Conservation (phyloP, 2,113 vertebrate genomes). For the Platycercus adscitus region DNA sequence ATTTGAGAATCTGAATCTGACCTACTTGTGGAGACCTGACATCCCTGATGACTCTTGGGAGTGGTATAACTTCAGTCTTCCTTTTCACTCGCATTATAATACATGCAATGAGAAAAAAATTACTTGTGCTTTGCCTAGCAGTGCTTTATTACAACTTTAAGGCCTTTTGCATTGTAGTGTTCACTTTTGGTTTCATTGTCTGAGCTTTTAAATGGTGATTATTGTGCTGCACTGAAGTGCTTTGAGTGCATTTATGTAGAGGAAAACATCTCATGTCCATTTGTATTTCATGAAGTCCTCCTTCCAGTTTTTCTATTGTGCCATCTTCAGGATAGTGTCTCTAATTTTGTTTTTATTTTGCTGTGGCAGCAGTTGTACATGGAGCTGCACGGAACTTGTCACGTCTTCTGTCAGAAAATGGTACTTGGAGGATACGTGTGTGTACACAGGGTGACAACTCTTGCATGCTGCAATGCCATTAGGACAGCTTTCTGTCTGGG, state of each 20-base stretch:
- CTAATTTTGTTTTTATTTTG: too few species aligned
- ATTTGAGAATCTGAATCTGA: background rate
- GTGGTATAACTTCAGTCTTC: background rate
- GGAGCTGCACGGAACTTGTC: background rate
- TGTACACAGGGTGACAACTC: background rate
- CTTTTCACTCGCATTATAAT: background rate
- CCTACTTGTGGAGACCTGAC: background rate
- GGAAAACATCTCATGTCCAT: background rate
- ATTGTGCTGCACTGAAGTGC: background rate
- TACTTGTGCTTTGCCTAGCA: background rate
- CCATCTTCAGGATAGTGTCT: background rate
- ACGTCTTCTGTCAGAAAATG: background rate
- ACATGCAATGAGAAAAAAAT: background rate
- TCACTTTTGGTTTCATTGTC: background rate
- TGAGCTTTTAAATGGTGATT: background rate
- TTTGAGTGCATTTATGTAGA: background rate
- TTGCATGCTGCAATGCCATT: accelerated
- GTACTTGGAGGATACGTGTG: too few species aligned
- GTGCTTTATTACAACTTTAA: background rate
- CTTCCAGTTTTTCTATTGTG: background rate
- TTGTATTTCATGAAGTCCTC: background rate
- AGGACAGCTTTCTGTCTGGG: background rate
- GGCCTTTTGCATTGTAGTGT: background rate
- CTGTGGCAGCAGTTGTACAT: background rate
- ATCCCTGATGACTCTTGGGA: background rate